Evolutionary conservation across 1,140 invertebrate species (phyloP).

Genomic region (Steinernema khuongi): DNA sequence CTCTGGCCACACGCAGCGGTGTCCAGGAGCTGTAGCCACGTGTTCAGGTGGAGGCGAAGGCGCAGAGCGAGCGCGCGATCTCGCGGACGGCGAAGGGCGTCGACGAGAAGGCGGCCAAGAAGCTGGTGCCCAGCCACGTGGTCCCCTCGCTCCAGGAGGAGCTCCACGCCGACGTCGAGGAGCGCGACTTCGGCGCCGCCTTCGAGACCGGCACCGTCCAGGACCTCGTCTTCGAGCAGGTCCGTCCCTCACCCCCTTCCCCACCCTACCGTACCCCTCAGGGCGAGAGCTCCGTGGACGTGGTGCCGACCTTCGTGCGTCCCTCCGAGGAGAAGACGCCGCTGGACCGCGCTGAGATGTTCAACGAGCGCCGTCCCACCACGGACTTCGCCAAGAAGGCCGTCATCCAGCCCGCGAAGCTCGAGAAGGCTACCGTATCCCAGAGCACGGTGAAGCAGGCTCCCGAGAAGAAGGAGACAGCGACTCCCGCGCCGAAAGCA

Average conservation of each 20-base stretch:
- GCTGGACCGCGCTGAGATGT: constrained; percentile 13
- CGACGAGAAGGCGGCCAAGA: constrained; percentile 7
- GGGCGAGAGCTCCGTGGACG: constrained; percentile 24
- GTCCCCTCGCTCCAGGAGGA: not conserved
- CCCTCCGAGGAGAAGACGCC: constrained; percentile 29
- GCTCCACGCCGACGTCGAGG: not conserved
- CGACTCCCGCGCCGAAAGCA: not conserved
- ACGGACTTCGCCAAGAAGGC: constrained; percentile 51
- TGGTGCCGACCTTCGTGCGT: constrained; percentile 34
- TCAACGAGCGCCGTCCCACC: constrained; percentile 31
- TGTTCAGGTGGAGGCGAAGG: not conserved
- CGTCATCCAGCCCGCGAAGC: constrained; percentile 43
- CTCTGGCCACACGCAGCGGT: no score
- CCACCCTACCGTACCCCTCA: not conserved
- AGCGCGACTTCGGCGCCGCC: not conserved
- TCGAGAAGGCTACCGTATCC: constrained; percentile 30
- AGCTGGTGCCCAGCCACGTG: not conserved
- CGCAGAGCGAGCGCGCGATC: not conserved
- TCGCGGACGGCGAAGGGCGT: not conserved
- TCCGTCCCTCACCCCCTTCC: not conserved
- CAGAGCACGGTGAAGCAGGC: not conserved
- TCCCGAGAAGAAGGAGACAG: not conserved
- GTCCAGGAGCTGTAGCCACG: not conserved
- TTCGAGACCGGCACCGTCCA: not conserved
- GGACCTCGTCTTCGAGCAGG: not conserved